phyloP scores from a whole-genome alignment of 2,888 invertebrate genomes.

The Rotaria sp. region DNA sequence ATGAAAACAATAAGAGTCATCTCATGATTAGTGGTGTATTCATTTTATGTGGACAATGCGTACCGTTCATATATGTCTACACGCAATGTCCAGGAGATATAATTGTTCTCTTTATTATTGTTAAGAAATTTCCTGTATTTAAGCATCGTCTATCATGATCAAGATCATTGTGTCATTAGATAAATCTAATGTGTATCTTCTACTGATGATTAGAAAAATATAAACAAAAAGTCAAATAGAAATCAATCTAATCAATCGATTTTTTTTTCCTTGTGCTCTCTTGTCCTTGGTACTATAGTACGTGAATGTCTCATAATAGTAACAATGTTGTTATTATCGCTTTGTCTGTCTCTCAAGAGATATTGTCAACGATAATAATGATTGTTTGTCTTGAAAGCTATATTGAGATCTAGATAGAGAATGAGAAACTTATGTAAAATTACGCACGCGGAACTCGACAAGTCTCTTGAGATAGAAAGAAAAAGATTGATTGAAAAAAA shows the following conservation, averaged over 20 bases:
- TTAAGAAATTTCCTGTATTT: neutral
- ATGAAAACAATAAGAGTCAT: neutral
- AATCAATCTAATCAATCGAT: neutral
- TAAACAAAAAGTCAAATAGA: neutral
- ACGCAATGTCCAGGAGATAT: neutral
- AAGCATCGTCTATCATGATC: neutral
- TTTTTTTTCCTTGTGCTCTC: neutral
- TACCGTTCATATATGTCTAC: neutral
- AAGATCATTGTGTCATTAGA: neutral
- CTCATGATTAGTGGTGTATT: neutral
- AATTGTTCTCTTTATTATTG: neutral
- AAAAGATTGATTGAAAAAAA: neutral
- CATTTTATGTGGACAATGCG: neutral
- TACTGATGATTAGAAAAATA: neutral
- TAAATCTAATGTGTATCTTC: neutral
- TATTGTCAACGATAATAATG: neutral
- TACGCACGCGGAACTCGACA: neutral
- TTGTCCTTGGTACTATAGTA: neutral
- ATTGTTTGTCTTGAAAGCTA: neutral
- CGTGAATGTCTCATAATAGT: neutral
- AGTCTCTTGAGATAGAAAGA: neutral
- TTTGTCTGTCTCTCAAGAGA: neutral
- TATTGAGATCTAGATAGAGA: neutral
- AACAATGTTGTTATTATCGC: neutral
- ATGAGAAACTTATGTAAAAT: neutral